phyloP scores from a whole-genome alignment of 2,888 invertebrate species.

The Tetropium fuscum region DNA sequence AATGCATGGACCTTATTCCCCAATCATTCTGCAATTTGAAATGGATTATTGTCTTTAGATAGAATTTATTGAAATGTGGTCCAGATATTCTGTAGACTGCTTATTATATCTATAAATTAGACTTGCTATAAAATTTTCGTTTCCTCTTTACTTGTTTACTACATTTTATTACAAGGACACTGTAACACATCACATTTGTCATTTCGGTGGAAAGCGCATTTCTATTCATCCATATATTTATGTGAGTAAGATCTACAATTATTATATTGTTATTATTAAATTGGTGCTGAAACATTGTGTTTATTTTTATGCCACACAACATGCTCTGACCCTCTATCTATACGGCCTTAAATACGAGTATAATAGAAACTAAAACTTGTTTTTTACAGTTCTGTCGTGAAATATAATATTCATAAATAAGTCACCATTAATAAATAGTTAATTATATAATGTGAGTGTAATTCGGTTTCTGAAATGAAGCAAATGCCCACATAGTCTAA shows the following conservation, averaged over 20 bases:
- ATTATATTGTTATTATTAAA: not conserved
- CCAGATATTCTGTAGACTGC: constrained; percentile 16
- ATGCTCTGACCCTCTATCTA: constrained; percentile 8
- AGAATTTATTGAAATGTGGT: constrained; percentile 1
- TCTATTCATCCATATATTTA: not conserved
- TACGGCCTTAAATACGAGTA: not conserved
- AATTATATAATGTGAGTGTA: no score
- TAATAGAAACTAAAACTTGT: not conserved
- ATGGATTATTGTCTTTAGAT: constrained; percentile 21
- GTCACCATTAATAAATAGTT: no score
- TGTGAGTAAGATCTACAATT: no score
- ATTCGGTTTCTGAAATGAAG: no score
- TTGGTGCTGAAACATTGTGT: not conserved
- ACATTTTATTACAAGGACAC: no score
- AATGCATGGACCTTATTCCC: no score
- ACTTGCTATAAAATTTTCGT: constrained; percentile 7
- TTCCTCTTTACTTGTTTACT: constrained; percentile 17
- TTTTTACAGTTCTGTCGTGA: no score
- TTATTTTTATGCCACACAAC: constrained; percentile 10
- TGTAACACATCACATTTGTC: no score
- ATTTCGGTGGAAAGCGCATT: no score
- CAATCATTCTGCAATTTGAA: constrained; percentile 1
- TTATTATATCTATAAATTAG: constrained; percentile 10
- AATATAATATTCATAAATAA: no score
- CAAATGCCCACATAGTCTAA: no score